These are phyloP conservation scores for Imbricaverruca yamaguchii DNA, from an alignment of 2,888 invertebrate genomes.

Conservation along the genomic window DNA sequence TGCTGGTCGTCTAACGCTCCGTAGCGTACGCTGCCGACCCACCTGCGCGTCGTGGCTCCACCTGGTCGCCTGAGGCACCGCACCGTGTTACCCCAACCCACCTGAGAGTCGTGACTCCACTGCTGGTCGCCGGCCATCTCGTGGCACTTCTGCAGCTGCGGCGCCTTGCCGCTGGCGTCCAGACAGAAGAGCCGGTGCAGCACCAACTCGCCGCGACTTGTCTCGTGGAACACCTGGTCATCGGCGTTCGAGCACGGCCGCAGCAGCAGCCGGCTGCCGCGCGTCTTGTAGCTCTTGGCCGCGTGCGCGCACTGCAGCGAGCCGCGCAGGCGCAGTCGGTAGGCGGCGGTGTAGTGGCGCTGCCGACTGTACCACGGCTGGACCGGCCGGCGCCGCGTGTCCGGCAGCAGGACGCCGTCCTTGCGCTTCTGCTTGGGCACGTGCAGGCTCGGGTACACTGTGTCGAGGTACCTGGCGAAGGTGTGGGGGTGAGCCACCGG, in stretches of 20 bases:
- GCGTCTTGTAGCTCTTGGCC: constrained; percentile 45
- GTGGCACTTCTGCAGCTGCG: constrained; percentile 81
- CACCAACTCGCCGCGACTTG: constrained; percentile 67
- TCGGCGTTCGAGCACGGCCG: constrained; percentile 55
- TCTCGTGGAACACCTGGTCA: constrained; percentile 29
- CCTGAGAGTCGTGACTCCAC: constrained; percentile 50
- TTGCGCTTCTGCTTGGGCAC: constrained; percentile 49
- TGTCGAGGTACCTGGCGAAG: constrained; percentile 75
- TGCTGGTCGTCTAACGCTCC: constrained; percentile 39
- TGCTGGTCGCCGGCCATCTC: constrained; percentile 85
- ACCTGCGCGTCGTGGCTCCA: no score
- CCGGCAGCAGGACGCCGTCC: constrained; percentile 26
- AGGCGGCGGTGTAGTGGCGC: constrained; percentile 41
- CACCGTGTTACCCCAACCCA: no score
- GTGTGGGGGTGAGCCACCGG: constrained; percentile 37
- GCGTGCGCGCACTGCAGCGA: background rate
- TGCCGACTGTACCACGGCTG: constrained; percentile 72
- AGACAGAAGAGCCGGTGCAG: constrained; percentile 75
- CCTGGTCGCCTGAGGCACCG: no score
- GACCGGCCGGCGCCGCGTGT: constrained; percentile 49
- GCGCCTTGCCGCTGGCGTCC: constrained; percentile 56
- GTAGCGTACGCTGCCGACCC: no score
- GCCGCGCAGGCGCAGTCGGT: constrained; percentile 36
- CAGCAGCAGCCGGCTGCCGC: constrained; percentile 60
- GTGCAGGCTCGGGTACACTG: constrained; percentile 71